Evolutionary conservation across 2,888 invertebrate genomes (phyloP).

Genomic region (Caenorhabditis macrosperma): DNA sequence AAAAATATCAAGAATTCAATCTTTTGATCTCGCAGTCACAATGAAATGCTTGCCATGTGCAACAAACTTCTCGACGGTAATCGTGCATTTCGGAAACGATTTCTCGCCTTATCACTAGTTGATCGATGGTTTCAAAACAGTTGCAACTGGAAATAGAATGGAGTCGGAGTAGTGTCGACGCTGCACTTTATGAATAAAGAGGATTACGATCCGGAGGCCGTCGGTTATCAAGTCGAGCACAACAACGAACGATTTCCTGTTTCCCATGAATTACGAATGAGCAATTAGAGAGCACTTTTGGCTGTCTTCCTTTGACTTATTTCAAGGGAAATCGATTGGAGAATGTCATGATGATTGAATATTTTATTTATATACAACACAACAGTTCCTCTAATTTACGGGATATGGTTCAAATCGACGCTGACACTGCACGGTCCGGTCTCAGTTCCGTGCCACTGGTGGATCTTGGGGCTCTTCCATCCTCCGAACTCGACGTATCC

Average conservation of each 20-base stretch:
- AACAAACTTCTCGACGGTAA: not conserved
- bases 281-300: too few species aligned
- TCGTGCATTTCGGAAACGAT: not conserved
- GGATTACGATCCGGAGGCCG: too few species aligned
- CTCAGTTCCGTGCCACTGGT: slow-evolving; percentile 63
- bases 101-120: not conserved
- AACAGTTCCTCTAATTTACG: not conserved
- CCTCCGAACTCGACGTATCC: slow-evolving; percentile 59
- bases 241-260: too few species aligned
- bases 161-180: not conserved
- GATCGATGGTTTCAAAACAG: slow-evolving; percentile 39
- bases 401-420: slow-evolving; percentile 64
- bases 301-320: too few species aligned
- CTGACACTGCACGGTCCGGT: slow-evolving; percentile 66
- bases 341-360: not conserved
- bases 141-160: slow-evolving; percentile 22
- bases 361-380: slow-evolving; percentile 17
- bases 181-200: too few species aligned
- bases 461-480: slow-evolving; percentile 63
- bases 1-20: too few species aligned
- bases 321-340: too few species aligned
- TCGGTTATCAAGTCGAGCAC: too few species aligned
- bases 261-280: too few species aligned
- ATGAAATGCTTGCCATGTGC: not conserved
- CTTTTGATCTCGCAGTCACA: not conserved